Percentiles rank a stretch among this genome's conserved stretches.
These are phyloP conservation scores for Echinops telfairi DNA, from an alignment of 2,113 vertebrate genomes.

Conservation along the genomic window DNA sequence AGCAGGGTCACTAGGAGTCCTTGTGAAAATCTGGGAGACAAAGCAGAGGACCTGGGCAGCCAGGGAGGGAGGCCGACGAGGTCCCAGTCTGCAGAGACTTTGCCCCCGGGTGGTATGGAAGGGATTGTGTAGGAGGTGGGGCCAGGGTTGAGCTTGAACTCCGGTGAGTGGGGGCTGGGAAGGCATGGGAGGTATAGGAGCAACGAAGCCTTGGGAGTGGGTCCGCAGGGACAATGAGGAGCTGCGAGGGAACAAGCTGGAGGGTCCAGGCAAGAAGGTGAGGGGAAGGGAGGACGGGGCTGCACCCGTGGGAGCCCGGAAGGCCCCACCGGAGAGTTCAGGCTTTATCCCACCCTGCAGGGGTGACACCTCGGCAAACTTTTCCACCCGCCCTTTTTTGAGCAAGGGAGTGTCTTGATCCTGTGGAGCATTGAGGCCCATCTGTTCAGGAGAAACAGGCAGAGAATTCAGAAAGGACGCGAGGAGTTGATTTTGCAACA, in stretches of 20 bases:
- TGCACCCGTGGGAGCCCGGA: background rate
- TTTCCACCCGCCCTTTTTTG: background rate
- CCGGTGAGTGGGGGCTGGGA: background rate
- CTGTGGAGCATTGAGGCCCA: background rate
- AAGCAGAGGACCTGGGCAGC: background rate
- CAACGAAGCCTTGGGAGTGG: slow-evolving; percentile 1
- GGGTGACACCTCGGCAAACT: background rate
- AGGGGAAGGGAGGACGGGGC: background rate
- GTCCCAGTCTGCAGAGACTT: background rate
- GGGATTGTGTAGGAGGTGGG: slow-evolving; percentile 28
- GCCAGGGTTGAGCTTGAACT: background rate
- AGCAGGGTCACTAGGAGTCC: background rate
- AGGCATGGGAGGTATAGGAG: fast-evolving
- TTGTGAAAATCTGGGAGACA: background rate
- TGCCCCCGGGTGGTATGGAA: slow-evolving; percentile 1
- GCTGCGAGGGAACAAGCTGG: background rate
- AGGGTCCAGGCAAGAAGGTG: background rate
- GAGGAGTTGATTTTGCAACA: background rate
- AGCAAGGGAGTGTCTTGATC: slow-evolving; percentile 44
- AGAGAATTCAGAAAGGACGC: background rate
- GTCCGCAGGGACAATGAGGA: background rate
- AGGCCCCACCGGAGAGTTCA: background rate
- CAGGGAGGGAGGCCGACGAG: background rate
- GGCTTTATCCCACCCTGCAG: background rate
- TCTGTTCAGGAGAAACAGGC: slow-evolving; percentile 55